Conservation (phyloP, 2,113 vertebrate species). For the Gnathonemus longibarbis region DNA sequence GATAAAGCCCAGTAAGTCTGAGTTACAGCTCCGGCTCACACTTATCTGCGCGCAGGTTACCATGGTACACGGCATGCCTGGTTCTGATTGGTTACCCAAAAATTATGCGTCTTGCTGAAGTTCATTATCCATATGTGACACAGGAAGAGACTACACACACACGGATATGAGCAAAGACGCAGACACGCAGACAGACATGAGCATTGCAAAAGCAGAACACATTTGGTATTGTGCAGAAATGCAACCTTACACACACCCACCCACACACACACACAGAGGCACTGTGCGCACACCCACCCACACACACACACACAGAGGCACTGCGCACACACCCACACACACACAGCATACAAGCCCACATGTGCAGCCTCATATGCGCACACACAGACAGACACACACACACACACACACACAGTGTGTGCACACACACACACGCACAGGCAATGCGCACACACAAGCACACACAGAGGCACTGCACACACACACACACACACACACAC, state of each 20-base stretch:
- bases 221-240: too few species aligned
- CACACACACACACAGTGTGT: too few species aligned
- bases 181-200: too few species aligned
- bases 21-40: neutral
- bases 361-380: neutral
- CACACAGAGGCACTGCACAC: too few species aligned
- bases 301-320: neutral
- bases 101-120: neutral
- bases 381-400: too few species aligned
- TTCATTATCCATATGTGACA: neutral
- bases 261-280: neutral
- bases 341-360: slow-evolving; percentile 61
- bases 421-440: neutral
- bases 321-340: slow-evolving; percentile 47
- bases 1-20: neutral
- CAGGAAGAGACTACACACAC: neutral
- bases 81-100: neutral
- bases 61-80: too few species aligned
- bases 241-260: too few species aligned
- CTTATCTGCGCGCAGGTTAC: neutral
- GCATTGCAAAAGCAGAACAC: too few species aligned
- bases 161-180: neutral
- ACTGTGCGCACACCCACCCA: neutral
- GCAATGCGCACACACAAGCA: neutral
- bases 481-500: neutral